phyloP scores from a whole-genome alignment of 2,113 vertebrate species.

The Macrotus californicus region DNA sequence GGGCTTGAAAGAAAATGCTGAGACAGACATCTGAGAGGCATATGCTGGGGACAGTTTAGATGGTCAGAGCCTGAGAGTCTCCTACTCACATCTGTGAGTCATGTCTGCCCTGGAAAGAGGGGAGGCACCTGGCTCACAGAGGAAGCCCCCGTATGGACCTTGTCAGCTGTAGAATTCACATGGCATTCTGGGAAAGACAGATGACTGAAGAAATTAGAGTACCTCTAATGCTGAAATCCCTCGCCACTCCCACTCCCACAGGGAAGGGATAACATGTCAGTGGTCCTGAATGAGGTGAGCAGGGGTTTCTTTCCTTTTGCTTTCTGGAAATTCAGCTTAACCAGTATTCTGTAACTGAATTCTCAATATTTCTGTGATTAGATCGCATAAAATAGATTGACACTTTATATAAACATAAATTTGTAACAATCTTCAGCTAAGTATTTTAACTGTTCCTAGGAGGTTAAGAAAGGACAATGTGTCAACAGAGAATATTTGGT shows the following conservation, averaged over 20 bases:
- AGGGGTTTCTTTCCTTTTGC: not conserved
- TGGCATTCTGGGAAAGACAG: not conserved
- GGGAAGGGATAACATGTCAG: not conserved
- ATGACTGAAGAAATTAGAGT: not conserved
- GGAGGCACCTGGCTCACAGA: not conserved
- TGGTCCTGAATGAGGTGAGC: too few species aligned
- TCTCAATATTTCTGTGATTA: not conserved
- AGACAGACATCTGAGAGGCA: rapidly evolving
- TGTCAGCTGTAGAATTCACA: rapidly evolving
- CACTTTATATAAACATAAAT: conserved; percentile 1
- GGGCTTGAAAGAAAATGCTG: not conserved
- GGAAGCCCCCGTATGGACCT: not conserved
- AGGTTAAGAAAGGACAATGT: not conserved
- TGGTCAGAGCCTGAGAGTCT: not conserved
- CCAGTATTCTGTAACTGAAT: not conserved
- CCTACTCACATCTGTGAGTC: too few species aligned
- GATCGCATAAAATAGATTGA: not conserved
- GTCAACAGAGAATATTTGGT: not conserved
- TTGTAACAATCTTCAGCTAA: not conserved
- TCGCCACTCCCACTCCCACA: too few species aligned
- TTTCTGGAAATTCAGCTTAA: not conserved
- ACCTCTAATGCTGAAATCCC: not conserved
- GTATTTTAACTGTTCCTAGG: not conserved
- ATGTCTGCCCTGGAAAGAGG: too few species aligned
- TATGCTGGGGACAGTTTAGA: not conserved